These are phyloP conservation scores for Myanophis thanlyinensis DNA, from an alignment of 2,113 vertebrate genomes.

Conservation along the genomic window DNA sequence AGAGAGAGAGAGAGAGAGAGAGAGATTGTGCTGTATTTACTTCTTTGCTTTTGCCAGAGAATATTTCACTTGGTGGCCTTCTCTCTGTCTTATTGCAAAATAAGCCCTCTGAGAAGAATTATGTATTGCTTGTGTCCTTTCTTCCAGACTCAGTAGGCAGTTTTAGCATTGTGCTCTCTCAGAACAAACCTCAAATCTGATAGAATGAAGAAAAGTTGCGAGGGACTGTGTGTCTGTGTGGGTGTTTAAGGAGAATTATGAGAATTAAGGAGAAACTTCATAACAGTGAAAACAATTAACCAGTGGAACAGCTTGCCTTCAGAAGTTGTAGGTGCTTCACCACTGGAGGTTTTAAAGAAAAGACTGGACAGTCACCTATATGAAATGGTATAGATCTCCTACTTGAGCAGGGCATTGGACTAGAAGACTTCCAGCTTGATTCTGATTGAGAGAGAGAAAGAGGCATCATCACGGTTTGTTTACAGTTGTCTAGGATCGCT, in stretches of 20 bases:
- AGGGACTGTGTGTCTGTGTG: background rate
- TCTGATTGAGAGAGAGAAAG: background rate
- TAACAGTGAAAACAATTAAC: background rate
- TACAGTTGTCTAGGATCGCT: background rate
- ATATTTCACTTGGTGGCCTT: background rate
- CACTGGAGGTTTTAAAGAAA: background rate
- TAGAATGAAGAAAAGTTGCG: background rate
- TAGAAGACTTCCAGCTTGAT: background rate
- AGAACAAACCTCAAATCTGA: background rate
- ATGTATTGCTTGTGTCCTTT: background rate
- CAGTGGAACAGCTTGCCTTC: background rate
- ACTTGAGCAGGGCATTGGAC: background rate
- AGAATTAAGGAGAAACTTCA: background rate
- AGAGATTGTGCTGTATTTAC: accelerated
- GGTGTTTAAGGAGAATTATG: background rate
- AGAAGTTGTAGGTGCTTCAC: background rate
- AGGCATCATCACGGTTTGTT: background rate
- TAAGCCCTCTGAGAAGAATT: background rate
- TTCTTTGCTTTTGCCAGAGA: background rate
- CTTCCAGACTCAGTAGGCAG: background rate
- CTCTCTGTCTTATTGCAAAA: background rate
- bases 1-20: too few species aligned
- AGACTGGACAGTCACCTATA: background rate
- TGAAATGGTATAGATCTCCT: background rate
- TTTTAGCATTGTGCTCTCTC: background rate